These are phyloP conservation scores for Colaptes auratus DNA, from an alignment of 2,113 vertebrate species.

Conservation along the genomic window DNA sequence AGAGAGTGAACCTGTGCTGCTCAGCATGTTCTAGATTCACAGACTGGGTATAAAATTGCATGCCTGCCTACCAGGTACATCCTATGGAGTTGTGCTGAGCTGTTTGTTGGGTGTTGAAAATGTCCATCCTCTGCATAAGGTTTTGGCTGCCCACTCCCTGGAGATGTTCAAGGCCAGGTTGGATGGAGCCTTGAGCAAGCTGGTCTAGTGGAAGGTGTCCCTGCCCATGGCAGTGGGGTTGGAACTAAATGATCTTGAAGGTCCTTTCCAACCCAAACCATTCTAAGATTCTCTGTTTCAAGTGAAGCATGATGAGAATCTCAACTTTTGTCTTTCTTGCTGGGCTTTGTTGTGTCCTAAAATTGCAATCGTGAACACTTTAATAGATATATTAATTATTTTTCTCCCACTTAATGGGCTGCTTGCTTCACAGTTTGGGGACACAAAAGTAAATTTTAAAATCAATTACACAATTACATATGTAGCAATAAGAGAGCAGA, in stretches of 20 bases:
- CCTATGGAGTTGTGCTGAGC: neutral
- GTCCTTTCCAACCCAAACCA: too few species aligned
- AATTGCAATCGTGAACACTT: slow-evolving; percentile 12
- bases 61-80: neutral
- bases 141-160: too few species aligned
- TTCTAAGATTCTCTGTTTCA: too few species aligned
- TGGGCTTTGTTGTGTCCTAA: neutral
- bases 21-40: neutral
- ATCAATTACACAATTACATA: slow-evolving; percentile 88
- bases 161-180: too few species aligned
- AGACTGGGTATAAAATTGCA: too few species aligned
- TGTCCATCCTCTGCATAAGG: neutral
- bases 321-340: slow-evolving; percentile 4
- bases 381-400: slow-evolving; percentile 76
- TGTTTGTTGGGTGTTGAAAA: neutral
- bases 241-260: too few species aligned
- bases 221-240: too few species aligned
- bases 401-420: slow-evolving; percentile 69
- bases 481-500: slow-evolving; percentile 79
- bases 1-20: neutral
- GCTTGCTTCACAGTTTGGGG: slow-evolving; percentile 67
- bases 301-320: neutral
- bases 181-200: too few species aligned
- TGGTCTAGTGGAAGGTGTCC: too few species aligned
- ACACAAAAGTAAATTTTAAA: slow-evolving; percentile 81